phyloP scores from a whole-genome alignment of 2,113 vertebrate species.

The Oplegnathus fasciatus region DNA sequence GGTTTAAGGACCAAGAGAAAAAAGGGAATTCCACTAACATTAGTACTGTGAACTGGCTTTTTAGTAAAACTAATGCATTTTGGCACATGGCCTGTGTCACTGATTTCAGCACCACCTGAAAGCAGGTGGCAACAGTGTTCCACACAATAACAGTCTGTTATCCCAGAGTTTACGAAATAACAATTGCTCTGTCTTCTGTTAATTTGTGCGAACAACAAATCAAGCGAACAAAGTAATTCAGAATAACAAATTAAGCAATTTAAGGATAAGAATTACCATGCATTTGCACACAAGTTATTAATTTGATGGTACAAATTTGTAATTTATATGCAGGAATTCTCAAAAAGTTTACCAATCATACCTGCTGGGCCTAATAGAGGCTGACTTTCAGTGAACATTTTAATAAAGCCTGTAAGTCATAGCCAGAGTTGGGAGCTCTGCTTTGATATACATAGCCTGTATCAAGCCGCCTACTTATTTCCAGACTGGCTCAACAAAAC shows the following conservation, averaged over 20 bases:
- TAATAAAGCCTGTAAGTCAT: conserved; percentile 7
- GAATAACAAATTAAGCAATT: conserved; percentile 2
- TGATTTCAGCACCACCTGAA: neutral
- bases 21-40: neutral
- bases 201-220: conserved; percentile 15
- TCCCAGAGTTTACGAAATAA: neutral
- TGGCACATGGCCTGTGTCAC: neutral
- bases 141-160: conserved; percentile 5
- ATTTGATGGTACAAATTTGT: neutral
- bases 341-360: neutral
- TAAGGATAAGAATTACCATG: neutral
- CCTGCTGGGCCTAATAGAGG: neutral
- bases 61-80: neutral
- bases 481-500: conserved; percentile 4
- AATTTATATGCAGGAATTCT: neutral
- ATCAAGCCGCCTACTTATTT: neutral
- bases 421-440: neutral
- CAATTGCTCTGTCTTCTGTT: neutral
- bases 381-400: neutral
- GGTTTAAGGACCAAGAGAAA: neutral
- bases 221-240: neutral
- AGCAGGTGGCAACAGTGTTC: neutral
- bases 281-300: conserved; percentile 6
- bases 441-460: conserved; percentile 1
- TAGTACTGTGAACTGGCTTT: neutral